Evolutionary conservation across 2,888 invertebrate genomes (phyloP).

Genomic region (Andrena bicolor): DNA sequence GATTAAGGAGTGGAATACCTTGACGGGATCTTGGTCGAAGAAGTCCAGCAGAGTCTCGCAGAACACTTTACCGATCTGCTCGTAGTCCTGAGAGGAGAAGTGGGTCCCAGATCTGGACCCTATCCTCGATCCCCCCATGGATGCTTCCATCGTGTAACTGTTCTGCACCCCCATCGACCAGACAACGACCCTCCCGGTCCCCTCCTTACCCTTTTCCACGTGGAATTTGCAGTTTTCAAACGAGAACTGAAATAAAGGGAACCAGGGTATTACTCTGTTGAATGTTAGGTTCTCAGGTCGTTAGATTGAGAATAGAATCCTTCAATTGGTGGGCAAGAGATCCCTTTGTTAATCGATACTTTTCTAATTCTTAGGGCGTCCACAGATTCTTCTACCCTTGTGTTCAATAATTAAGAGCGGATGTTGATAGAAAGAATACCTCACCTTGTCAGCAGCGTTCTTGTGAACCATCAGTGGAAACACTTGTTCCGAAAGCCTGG

Average conservation of each 20-base stretch:
- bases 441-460: constrained; percentile 95
- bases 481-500: constrained; percentile 94
- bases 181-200: constrained; percentile 96
- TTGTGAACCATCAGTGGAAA: constrained; percentile 98
- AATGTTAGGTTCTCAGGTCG: too few relatives aligned
- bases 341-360: too few relatives aligned
- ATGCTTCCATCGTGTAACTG: constrained; percentile 98
- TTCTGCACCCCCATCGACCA: constrained; percentile 98
- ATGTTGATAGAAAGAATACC: neutral
- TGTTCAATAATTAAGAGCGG: too few relatives aligned
- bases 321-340: too few relatives aligned
- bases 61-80: constrained; percentile 94
- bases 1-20: constrained; percentile 86
- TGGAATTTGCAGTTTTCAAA: constrained; percentile 98
- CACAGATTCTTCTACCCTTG: too few relatives aligned
- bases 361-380: too few relatives aligned
- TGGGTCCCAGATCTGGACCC: constrained; percentile 94
- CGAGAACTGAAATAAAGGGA: constrained; percentile 89
- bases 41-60: constrained; percentile 97
- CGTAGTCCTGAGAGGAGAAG: constrained; percentile 92
- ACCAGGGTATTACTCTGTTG: neutral
- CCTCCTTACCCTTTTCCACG: constrained; percentile 97
- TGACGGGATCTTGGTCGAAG: constrained; percentile 94
- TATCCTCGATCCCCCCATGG: constrained; percentile 95
- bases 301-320: too few relatives aligned